phyloP scores from a whole-genome alignment of 2,113 vertebrate species.

The Heterotilapia buettikoferi region DNA sequence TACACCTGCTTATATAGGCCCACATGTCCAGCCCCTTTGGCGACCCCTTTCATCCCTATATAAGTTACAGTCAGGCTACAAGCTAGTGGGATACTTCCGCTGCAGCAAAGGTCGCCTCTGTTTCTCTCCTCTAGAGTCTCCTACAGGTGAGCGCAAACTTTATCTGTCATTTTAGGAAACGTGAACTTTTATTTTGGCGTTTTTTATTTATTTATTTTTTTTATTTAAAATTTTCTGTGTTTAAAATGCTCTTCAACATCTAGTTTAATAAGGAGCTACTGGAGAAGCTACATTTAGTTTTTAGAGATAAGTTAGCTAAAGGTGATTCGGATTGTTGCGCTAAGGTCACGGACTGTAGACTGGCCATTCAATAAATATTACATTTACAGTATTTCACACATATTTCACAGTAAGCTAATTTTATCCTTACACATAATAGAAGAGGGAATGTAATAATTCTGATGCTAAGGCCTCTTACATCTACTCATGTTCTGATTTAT shows the following conservation, averaged over 20 bases:
- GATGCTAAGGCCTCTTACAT: not conserved
- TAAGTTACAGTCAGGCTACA: not conserved
- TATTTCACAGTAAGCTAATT: not conserved
- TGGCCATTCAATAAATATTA: not conserved
- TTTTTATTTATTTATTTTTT: accelerated
- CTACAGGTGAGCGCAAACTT: not conserved
- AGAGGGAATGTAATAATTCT: not conserved
- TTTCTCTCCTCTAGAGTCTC: not conserved
- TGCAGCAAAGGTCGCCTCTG: not conserved
- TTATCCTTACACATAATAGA: not conserved
- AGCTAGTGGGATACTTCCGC: not conserved
- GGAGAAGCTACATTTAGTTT: not conserved
- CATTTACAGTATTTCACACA: not conserved
- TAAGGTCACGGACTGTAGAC: not conserved
- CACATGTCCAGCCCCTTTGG: not conserved
- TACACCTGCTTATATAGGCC: not conserved
- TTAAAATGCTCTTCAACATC: not conserved
- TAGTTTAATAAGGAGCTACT: not conserved
- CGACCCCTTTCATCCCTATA: not conserved
- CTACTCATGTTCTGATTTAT: not conserved
- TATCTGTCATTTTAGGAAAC: not conserved
- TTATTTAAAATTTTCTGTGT: accelerated
- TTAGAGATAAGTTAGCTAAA: not conserved
- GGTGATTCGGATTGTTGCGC: not conserved
- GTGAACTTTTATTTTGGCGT: not conserved